Conservation (phyloP, 2,113 vertebrate genomes). For the Motacilla alba region DNA sequence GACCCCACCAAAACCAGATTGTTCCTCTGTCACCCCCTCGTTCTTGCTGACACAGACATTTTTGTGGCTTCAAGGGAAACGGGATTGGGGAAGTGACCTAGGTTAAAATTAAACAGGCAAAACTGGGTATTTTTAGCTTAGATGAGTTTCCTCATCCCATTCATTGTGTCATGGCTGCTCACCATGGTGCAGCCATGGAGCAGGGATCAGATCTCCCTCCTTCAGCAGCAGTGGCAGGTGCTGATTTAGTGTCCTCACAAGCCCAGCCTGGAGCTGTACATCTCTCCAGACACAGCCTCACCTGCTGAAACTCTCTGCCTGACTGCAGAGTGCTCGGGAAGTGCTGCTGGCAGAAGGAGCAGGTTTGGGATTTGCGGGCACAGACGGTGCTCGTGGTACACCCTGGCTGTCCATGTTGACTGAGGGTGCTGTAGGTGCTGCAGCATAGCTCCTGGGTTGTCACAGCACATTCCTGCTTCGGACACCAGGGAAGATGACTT, state of each 20-base stretch:
- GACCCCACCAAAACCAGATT: not conserved
- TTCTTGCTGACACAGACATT: not conserved
- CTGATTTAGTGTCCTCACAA: not conserved
- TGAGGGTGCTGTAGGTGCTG: not conserved
- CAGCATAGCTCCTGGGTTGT: not conserved
- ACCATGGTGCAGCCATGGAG: not conserved
- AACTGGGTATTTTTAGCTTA: constrained; percentile 34
- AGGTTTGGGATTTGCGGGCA: not conserved
- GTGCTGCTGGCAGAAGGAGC: not conserved
- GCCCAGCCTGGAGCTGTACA: not conserved
- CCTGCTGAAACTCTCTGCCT: not conserved
- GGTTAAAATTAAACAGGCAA: constrained; percentile 20
- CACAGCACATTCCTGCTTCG: not conserved
- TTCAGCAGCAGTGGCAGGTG: not conserved
- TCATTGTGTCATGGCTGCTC: not conserved
- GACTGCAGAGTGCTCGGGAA: accelerated
- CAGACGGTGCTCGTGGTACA: accelerated
- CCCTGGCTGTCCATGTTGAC: accelerated
- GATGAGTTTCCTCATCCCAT: not conserved
- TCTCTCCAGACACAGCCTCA: not conserved
- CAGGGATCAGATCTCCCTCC: not conserved
- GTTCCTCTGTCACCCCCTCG: not conserved
- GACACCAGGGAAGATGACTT: not conserved
- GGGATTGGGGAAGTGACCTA: constrained; percentile 19
- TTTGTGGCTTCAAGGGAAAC: constrained; percentile 5